Base-by-base conservation (phyloP, 2,888 invertebrate species). In the Mystacides longicornis region DNA sequence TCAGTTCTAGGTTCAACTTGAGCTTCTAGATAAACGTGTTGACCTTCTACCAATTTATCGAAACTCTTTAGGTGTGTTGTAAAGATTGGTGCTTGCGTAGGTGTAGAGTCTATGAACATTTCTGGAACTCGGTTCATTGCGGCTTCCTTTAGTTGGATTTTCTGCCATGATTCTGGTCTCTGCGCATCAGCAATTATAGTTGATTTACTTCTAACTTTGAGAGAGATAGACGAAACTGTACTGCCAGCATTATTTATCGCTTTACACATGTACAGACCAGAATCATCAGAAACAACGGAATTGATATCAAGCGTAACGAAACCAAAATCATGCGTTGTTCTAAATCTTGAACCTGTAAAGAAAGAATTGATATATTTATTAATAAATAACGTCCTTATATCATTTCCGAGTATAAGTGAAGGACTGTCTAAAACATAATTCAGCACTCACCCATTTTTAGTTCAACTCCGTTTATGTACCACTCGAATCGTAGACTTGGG, bases 381-480 rank as follows among this genome's bases (percentile, higher is more conserved):
- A 51, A 43, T 42, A 21, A n/a, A 20, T 18, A 43, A 20, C n/a
- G 16, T 3, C 22, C 3, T 3, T 7, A 37, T 51, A 37, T 37
- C n/a, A n/a, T n/a, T n/a, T n/a, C n/a, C n/a, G n/a, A n/a, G 43
- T 43, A 43, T 43, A 16, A 27, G 2, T 4, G 2, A 16, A 16
- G 11, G 5, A 23, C n/a, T 51, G 21, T 18, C 1, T 3, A 31
- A 27, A 18, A 23, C 2, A 23, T 4, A 23, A 22, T 33, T 50
- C 11, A 21, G 20, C 2, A 51, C 78, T 69, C 73, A 83, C 93
- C 93, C 83, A 92, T 86, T 74, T 93, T 89, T 49, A 97, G 79
- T 72, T 93, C 93, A 3, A 93, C 85, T 52, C 93, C 95, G 69
- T 97, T 95, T 62, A 93, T 87, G 72, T 87, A 96, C 97, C 97